phyloP scores from a whole-genome alignment of 1,140 invertebrate species.

The Metaphire vulgaris region DNA sequence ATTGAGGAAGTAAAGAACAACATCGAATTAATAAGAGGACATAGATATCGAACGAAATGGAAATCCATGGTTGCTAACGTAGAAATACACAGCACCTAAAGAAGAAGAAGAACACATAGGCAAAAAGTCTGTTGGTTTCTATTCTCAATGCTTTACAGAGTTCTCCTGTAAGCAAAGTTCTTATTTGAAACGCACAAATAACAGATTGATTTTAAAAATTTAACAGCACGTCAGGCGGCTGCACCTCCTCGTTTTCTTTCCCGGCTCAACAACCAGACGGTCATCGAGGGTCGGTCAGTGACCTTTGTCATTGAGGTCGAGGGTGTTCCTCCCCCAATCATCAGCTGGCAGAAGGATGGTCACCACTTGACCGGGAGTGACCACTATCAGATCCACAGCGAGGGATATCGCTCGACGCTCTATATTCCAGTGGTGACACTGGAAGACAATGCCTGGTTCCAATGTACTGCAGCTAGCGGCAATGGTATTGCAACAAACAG shows the following conservation, averaged over 20 bases:
- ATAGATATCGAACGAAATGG: too few species aligned
- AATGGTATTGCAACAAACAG: constrained; percentile 90
- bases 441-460: constrained; percentile 90
- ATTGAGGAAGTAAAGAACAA: too few species aligned
- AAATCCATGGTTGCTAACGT: too few species aligned
- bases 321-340: constrained; percentile 81
- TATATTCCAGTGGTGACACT: constrained; percentile 74
- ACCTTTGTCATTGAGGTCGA: constrained; percentile 79
- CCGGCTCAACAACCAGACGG: constrained; percentile 79
- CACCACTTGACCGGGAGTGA: constrained; percentile 27
- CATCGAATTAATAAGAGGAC: too few species aligned
- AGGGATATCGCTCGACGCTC: constrained; percentile 71
- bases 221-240: constrained; percentile 64
- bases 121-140: too few species aligned
- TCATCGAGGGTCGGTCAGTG: constrained; percentile 86
- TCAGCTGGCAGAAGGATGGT: constrained; percentile 86
- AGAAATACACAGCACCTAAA: too few species aligned
- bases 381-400: constrained; percentile 67
- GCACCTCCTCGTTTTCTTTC: constrained; percentile 93
- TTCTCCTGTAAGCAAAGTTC: too few species aligned
- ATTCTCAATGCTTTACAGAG: too few species aligned
- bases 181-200: background rate
- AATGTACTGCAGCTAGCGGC: constrained; percentile 91
- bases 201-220: background rate
- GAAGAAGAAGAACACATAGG: too few species aligned